Base-by-base conservation (phyloP, 1,140 invertebrate species). In the Drosophila nikananu region DNA sequence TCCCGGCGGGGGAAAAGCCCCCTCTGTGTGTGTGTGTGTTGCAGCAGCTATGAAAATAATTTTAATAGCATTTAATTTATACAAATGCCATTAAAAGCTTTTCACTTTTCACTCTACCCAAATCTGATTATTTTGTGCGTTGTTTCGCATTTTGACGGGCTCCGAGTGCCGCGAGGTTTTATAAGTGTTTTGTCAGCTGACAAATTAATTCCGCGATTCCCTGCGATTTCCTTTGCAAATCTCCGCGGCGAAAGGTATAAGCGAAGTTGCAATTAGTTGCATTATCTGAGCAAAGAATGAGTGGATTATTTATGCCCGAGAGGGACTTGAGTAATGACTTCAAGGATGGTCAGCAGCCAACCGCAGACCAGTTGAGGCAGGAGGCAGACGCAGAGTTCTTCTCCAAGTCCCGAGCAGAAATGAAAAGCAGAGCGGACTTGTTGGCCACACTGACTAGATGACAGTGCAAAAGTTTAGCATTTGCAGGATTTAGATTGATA, bases 71-170 rank as follows among this genome's bases (percentile, higher is more conserved):
- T 87, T 87, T 89, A 89, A 89, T 87, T 87, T 83, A 80, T 74
- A 86, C 77, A 83, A 87, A 77, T 89, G 80, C 84, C 86, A 87
- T 89, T 87, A 87, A 87, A 87, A 87, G 83, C 83, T 89, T 87
- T 87, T 83, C 76, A 73, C 83, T 89, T 81, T 80, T 72, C 76
- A 63, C 55, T 77, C 59, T 58, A 58, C 59, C 80, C 83, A 89
- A 87, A 87, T 87, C 83, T 58, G 83, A 87, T 87, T 87, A 87
- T 81, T 81, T 89, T 83, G 61, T 83, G 83, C 83, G 82, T 89
- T 87, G 84, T 89, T 83, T 87, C 75, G 84, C 83, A 89, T 68
- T 81, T 86, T 75, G 48, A 37, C 51, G 52, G 17, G 42, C 27
- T 58, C n/a, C 41, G 15, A 19, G 21, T 35, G 42, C 70, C 44